Evolutionary conservation across 1,140 invertebrate species (phyloP).

Genomic region (Cyclargus thomasi): DNA sequence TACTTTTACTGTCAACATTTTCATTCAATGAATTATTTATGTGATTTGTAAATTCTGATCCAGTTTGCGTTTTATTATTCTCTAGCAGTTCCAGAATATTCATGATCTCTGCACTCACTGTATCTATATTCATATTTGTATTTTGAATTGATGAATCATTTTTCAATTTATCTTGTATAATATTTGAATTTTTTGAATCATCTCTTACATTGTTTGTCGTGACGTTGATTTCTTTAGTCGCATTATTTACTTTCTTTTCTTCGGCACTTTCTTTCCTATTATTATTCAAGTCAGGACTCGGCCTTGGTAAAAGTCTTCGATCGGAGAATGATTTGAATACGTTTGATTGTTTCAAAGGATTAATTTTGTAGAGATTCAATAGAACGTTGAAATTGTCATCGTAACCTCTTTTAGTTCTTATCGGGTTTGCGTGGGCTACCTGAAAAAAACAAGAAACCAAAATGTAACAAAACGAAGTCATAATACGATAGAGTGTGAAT

Average conservation of each 20-base stretch:
- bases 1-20: background rate
- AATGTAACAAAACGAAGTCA: no score
- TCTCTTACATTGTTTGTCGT: background rate
- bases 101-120: background rate
- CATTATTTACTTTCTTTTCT: constrained; percentile 28
- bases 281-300: constrained; percentile 38
- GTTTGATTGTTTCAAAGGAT: constrained; percentile 50
- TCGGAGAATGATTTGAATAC: constrained; percentile 52
- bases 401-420: constrained; percentile 34
- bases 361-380: constrained; percentile 54
- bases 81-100: background rate
- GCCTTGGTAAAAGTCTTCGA: constrained; percentile 43
- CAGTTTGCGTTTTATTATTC: background rate
- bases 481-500: no score
- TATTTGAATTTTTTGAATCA: background rate
- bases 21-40: background rate
- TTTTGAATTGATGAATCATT: background rate
- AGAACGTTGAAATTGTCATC: constrained; percentile 47
- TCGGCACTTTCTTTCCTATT: constrained; percentile 51
- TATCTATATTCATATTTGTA: background rate
- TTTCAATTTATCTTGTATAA: background rate
- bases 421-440: background rate
- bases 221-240: background rate
- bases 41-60: background rate
- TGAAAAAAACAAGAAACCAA: no score